A percentile compares a stretch with the other conserved stretches of the same genome.
Evolutionary conservation across 2,797 vertebrate species (phyloP).

Genomic region (Tiaroga cobitis): DNA sequence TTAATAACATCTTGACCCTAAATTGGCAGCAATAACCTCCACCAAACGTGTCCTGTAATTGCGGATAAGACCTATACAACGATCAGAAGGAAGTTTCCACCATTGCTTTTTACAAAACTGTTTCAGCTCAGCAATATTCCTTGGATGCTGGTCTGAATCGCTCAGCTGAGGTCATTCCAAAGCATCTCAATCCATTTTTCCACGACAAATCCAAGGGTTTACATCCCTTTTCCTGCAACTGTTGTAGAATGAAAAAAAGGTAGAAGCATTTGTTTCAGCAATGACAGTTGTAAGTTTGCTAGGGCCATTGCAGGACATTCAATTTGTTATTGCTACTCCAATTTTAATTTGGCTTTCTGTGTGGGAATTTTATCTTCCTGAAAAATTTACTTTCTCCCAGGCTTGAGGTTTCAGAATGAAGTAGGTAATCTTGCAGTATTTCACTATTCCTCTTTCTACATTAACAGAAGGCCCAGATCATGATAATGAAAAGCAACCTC

Average conservation of each 20-base stretch:
- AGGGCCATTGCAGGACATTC: neutral
- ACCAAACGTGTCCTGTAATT: constrained; percentile 16
- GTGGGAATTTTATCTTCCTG: constrained; percentile 22
- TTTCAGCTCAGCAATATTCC: constrained; percentile 1
- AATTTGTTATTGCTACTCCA: constrained; percentile 4
- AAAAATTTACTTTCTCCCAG: constrained; percentile 24
- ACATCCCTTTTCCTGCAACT: neutral
- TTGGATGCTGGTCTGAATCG: neutral
- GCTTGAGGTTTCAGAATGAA: constrained; percentile 20
- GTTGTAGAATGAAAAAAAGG: neutral
- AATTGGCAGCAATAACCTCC: neutral
- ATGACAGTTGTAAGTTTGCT: neutral
- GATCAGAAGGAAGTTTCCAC: neutral
- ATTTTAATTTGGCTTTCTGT: constrained; percentile 29
- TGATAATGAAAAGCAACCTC: constrained; percentile 46
- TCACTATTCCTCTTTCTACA: neutral
- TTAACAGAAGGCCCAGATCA: constrained; percentile 1
- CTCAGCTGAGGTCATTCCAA: constrained; percentile 7
- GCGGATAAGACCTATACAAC: neutral
- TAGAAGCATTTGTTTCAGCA: neutral
- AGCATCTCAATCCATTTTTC: constrained; percentile 3
- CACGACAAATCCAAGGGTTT: neutral
- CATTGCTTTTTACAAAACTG: neutral
- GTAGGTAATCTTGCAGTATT: constrained; percentile 18
- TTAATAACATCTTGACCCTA: constrained; percentile 10